Evolutionary conservation across 2,113 vertebrate genomes (phyloP), one percentile per base, ranked within the genome.

Genomic region (Carlito syrichta): DNA sequence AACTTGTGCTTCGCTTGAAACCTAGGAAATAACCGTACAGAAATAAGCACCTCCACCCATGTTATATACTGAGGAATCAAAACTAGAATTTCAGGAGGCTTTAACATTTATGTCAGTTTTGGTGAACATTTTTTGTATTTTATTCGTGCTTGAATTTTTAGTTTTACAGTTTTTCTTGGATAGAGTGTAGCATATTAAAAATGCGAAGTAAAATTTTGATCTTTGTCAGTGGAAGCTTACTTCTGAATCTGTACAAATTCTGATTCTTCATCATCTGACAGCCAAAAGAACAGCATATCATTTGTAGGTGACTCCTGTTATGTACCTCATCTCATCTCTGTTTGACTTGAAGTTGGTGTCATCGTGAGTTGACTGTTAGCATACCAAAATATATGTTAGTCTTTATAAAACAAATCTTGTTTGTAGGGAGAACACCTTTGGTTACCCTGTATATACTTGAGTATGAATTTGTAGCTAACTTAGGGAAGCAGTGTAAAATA

Each of bases 91-190:
- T 85, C 78, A 79, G 5, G 84, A 50, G 73, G 48, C 35, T 92
- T 85, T 71, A 73, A 73, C 4, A 30, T 89, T 78, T 77, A 27
- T 8, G 20, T 92, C 40, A 77, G 38, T 23, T 78, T 88, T 84
- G 40, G 35, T 43, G 35, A n/a, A 63, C 38, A 85, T 71, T 73
- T 92, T n/a, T 83, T 77, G 9, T 10, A n/a, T 62, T 92, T 95
- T 25, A 17, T 69, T 91, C 63, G 32, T 95, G 52, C 73, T 96
- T 84, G 20, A 62, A 78, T 73, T 94, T 81, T 89, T 79, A 63
- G 63, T 89, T 95, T 86, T 69, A 62, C 3, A 27, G 32, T 77
- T 94, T 88, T 77, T 76, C 79, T 82, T 86, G 43, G 50, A 32
- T 25, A 89, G 22, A 50, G 68, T 58, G 40, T 73, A 54, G 69